These are phyloP conservation scores for Sinonovacula constricta DNA, from an alignment of 1,140 invertebrate genomes.

Conservation along the genomic window DNA sequence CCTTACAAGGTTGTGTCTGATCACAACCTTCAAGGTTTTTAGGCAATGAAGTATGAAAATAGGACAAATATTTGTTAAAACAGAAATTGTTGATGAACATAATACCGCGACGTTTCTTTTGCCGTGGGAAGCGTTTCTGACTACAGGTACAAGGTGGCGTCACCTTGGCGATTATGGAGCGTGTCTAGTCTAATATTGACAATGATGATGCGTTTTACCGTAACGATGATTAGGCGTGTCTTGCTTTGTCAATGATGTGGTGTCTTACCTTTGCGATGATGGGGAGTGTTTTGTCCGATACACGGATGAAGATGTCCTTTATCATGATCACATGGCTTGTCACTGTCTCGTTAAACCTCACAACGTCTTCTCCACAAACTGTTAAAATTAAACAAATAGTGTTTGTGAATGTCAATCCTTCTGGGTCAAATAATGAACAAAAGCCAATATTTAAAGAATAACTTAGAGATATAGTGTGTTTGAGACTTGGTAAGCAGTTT, in stretches of 20 bases:
- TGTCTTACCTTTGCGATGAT: constrained; percentile 23
- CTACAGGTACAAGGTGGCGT: background rate
- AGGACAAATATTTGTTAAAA: too few species aligned
- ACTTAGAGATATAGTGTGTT: too few species aligned
- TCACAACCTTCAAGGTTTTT: too few species aligned
- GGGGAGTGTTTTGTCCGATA: constrained; percentile 26
- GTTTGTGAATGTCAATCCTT: background rate
- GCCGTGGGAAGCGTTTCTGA: background rate
- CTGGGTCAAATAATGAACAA: background rate
- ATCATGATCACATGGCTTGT: constrained; percentile 4
- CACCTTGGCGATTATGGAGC: background rate
- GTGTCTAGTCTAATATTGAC: background rate
- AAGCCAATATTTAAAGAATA: too few species aligned
- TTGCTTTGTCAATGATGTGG: too few species aligned
- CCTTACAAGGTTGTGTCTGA: too few species aligned
- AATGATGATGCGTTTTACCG: background rate
- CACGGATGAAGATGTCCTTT: constrained; percentile 12
- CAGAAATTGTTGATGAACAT: background rate
- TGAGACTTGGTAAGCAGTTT: background rate
- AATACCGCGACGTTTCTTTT: background rate
- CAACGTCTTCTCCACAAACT: constrained; percentile 34
- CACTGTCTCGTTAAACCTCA: constrained; percentile 32
- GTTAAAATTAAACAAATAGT: background rate
- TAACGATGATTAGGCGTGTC: background rate
- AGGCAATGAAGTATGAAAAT: too few species aligned